Conservation (phyloP, 1,140 invertebrate species). For the Philotrypesis tridentata region DNA sequence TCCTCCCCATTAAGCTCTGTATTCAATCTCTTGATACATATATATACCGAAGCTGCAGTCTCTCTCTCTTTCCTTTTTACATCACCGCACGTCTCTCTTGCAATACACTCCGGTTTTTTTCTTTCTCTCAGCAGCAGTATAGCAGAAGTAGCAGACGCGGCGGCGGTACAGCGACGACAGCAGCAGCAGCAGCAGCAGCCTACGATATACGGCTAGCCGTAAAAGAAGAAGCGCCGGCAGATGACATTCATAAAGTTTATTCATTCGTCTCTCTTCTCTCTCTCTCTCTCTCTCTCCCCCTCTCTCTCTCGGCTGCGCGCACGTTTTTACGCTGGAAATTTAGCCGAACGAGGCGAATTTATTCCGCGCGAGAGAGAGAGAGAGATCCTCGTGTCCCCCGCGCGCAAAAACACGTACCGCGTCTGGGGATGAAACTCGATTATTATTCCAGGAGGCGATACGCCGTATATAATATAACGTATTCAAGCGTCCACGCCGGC, state of each 20-base stretch:
- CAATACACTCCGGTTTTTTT: too few species aligned
- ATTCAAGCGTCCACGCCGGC: constrained; percentile 12
- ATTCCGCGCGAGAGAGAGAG: constrained; percentile 19
- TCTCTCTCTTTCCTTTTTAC: too few species aligned
- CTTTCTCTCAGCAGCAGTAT: too few species aligned
- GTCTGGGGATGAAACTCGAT: constrained; percentile 15
- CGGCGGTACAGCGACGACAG: too few species aligned
- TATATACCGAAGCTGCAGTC: too few species aligned
- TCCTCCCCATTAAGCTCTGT: too few species aligned
- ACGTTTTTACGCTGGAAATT: constrained; percentile 16
- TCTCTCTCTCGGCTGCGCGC: not conserved
- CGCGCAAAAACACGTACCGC: constrained; percentile 2
- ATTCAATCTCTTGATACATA: too few species aligned
- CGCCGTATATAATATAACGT: constrained; percentile 17
- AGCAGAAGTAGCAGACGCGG: too few species aligned
- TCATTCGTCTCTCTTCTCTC: constrained; percentile 5
- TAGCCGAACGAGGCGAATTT: constrained; percentile 30
- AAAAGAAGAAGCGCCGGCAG: constrained; percentile 7
- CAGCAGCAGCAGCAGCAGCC: too few species aligned
- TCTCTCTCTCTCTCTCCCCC: not conserved
- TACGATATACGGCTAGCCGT: too few species aligned
- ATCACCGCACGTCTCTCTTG: too few species aligned
- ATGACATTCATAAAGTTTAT: constrained; percentile 27
- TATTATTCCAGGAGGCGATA: constrained; percentile 32
- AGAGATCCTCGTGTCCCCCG: not conserved